Conservation (phyloP, 2,797 vertebrate species). For the Manis crassicaudata region DNA sequence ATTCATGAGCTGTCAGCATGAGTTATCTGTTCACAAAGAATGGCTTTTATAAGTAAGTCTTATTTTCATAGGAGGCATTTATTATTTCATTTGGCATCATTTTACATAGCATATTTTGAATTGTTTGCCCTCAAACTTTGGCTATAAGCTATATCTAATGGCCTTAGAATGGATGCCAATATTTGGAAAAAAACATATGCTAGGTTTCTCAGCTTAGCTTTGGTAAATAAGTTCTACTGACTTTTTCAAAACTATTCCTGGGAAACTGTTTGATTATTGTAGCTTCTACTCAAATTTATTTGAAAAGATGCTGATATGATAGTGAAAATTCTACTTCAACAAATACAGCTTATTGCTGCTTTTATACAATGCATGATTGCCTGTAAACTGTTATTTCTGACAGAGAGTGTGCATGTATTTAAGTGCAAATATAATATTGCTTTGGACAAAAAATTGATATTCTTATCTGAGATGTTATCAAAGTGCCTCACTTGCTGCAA, state of each 20-base stretch:
- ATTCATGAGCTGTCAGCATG: conserved; percentile 54
- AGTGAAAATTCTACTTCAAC: conserved; percentile 48
- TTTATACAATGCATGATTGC: not conserved
- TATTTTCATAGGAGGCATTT: conserved; percentile 61
- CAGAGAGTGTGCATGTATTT: conserved; percentile 16
- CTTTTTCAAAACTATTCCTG: not conserved
- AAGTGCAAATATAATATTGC: not conserved
- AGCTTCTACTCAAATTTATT: conserved; percentile 47
- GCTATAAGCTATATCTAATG: not conserved
- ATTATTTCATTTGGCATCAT: conserved; percentile 47
- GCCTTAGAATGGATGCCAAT: not conserved
- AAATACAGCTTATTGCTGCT: not conserved
- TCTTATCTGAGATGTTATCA: not conserved
- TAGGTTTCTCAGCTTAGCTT: not conserved
- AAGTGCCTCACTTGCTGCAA: not conserved
- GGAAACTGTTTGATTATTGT: not conserved
- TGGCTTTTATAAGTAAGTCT: conserved; percentile 60
- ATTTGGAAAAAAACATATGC: conserved; percentile 28
- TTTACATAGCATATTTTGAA: conserved; percentile 54
- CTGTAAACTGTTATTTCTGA: not conserved
- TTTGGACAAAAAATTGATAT: conserved; percentile 10
- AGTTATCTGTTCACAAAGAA: conserved; percentile 50
- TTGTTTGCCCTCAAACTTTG: conserved; percentile 53
- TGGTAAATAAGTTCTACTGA: conserved; percentile 37
- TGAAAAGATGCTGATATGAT: not conserved